Percentiles rank a stretch among this genome's conserved stretches.
These are phyloP conservation scores for Cartodere bifasciata DNA, from an alignment of 2,888 invertebrate species.

Conservation along the genomic window DNA sequence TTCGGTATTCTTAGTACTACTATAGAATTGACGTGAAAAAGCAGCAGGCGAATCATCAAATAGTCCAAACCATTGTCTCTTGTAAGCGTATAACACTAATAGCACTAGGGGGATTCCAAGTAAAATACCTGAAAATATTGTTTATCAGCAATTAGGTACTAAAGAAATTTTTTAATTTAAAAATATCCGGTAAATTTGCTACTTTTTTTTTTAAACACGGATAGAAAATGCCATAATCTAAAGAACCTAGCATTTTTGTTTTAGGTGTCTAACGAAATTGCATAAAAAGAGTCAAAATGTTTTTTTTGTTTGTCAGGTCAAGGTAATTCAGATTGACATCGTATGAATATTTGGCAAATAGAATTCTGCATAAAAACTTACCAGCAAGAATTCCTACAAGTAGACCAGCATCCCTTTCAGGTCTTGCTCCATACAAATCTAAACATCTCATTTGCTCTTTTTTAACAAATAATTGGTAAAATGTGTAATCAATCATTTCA, in stretches of 20 bases:
- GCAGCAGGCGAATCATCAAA: conserved; percentile 44
- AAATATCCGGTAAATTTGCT: no score
- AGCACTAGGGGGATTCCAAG: conserved; percentile 55
- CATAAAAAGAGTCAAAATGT: conserved; percentile 4
- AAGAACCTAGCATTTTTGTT: no score
- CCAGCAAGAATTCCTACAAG: conserved; percentile 57
- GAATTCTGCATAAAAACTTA: conserved; percentile 18
- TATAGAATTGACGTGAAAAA: conserved; percentile 60
- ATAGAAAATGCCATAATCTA: no score
- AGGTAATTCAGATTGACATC: no score
- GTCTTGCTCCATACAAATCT: conserved; percentile 48
- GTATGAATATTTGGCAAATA: no score
- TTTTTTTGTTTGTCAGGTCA: conserved; percentile 2
- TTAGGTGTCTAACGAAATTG: no score
- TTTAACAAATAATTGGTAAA: conserved; percentile 43
- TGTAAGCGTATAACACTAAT: conserved; percentile 45
- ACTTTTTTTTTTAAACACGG: no score
- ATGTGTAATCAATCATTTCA: conserved; percentile 46
- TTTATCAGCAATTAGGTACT: no score
- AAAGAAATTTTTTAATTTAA: no score
- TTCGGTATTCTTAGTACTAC: conserved; percentile 50
- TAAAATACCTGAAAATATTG: conserved; percentile 41
- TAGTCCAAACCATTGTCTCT: conserved; percentile 50
- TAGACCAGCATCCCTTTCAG: conserved; percentile 55
- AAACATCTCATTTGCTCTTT: conserved; percentile 51